Percentiles rank a stretch among this genome's conserved stretches.
phyloP scores from a whole-genome alignment of 2,797 vertebrate genomes.

The Rachycentron canadum region DNA sequence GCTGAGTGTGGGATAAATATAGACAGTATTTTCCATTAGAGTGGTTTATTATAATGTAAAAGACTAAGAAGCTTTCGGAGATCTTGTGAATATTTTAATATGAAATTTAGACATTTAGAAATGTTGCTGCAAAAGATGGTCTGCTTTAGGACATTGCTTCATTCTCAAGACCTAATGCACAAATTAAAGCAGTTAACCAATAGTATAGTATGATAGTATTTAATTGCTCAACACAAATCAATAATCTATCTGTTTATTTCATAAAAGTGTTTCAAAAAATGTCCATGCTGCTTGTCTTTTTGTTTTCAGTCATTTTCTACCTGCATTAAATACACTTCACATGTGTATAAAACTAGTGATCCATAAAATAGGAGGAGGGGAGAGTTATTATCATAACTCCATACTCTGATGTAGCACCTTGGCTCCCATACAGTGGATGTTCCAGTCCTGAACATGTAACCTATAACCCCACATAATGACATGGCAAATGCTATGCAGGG shows the following conservation, averaged over 20 bases:
- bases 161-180: neutral
- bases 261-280: slow-evolving; percentile 1
- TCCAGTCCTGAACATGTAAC: neutral
- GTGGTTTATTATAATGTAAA: slow-evolving; percentile 48
- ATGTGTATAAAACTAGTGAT: neutral
- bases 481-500: neutral
- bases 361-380: neutral
- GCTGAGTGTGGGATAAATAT: slow-evolving; percentile 45
- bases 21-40: slow-evolving; percentile 49
- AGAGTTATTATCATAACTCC: neutral
- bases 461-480: neutral
- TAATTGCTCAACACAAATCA: neutral
- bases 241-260: slow-evolving; percentile 2
- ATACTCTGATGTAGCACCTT: neutral
- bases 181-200: neutral
- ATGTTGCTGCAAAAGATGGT: slow-evolving; percentile 1
- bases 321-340: neutral
- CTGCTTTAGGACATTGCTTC: slow-evolving; percentile 8
- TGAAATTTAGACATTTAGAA: slow-evolving; percentile 1
- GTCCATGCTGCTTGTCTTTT: neutral
- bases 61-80: slow-evolving; percentile 23
- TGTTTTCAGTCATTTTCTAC: neutral
- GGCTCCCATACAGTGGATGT: neutral
- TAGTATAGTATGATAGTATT: neutral
- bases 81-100: slow-evolving; percentile 50